A percentile compares a stretch with the other conserved stretches of the same genome.
Conservation (phyloP, 2,888 invertebrate species). For the Eutolmus rufibarbis region DNA sequence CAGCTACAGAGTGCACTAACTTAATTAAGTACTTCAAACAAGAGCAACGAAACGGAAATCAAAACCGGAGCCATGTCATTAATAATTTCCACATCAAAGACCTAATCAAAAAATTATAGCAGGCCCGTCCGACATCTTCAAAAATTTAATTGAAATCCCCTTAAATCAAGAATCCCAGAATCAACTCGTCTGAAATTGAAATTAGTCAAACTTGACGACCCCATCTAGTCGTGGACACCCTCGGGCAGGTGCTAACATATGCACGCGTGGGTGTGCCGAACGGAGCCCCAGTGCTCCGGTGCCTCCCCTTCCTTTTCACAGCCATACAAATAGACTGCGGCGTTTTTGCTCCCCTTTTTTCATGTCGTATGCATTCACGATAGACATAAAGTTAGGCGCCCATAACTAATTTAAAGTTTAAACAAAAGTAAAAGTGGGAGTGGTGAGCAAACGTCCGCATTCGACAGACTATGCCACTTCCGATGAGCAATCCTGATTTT, state of each 20-base stretch:
- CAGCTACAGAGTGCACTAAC: neutral
- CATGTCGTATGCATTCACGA: neutral
- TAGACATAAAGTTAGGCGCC: neutral
- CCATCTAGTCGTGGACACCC: neutral
- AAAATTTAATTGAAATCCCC: neutral
- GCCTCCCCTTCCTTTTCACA: neutral
- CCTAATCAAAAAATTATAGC: neutral
- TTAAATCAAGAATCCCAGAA: neutral
- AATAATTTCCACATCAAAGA: neutral
- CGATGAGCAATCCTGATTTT: neutral
- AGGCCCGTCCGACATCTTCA: neutral
- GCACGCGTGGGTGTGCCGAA: neutral
- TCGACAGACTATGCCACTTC: neutral
- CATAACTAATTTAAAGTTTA: conserved; percentile 29
- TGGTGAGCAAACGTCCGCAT: neutral
- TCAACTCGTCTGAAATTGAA: neutral
- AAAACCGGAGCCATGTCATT: neutral
- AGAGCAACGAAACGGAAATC: neutral
- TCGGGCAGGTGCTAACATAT: conserved; percentile 14
- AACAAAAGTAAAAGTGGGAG: neutral
- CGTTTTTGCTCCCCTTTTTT: neutral
- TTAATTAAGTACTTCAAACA: neutral
- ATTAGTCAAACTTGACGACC: conserved; percentile 7
- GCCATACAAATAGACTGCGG: conserved; percentile 19
- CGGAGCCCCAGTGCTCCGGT: neutral